A percentile compares a stretch with the other conserved stretches of the same genome.
These are phyloP conservation scores for Saimiri boliviensis DNA, from an alignment of 2,113 vertebrate genomes.

Conservation along the genomic window DNA sequence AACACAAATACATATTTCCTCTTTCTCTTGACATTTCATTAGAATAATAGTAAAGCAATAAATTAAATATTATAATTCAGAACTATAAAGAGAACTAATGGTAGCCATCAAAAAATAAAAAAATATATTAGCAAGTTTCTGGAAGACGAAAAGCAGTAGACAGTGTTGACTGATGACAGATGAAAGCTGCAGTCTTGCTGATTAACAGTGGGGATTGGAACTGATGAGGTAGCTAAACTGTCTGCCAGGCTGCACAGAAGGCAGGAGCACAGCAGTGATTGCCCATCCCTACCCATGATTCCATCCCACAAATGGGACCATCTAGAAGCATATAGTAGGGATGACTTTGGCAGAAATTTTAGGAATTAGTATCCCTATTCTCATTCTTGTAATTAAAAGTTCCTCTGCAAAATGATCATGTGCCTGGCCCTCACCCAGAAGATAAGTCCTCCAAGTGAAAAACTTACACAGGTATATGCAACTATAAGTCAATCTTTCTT, in stretches of 20 bases:
- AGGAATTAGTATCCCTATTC: not conserved
- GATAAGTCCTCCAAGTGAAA: not conserved
- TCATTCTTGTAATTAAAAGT: not conserved
- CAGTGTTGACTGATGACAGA: not conserved
- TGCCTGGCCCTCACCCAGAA: not conserved
- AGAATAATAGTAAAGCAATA: not conserved
- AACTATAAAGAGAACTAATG: not conserved
- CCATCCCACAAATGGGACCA: not conserved
- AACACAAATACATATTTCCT: constrained; percentile 6
- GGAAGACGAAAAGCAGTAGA: not conserved
- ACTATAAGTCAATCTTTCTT: not conserved
- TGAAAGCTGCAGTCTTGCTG: not conserved
- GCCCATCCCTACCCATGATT: rapidly evolving
- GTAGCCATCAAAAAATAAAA: not conserved
- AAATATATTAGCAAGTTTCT: not conserved
- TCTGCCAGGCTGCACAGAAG: not conserved
- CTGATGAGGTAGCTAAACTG: not conserved
- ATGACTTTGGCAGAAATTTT: not conserved
- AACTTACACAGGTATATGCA: not conserved
- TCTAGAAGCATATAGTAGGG: not conserved
- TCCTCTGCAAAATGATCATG: not conserved
- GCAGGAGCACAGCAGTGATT: not conserved
- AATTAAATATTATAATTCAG: not conserved
- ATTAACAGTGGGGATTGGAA: not conserved
- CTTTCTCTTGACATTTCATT: not conserved